These are phyloP conservation scores for Columba livia DNA, from an alignment of 2,113 vertebrate species.

Conservation along the genomic window DNA sequence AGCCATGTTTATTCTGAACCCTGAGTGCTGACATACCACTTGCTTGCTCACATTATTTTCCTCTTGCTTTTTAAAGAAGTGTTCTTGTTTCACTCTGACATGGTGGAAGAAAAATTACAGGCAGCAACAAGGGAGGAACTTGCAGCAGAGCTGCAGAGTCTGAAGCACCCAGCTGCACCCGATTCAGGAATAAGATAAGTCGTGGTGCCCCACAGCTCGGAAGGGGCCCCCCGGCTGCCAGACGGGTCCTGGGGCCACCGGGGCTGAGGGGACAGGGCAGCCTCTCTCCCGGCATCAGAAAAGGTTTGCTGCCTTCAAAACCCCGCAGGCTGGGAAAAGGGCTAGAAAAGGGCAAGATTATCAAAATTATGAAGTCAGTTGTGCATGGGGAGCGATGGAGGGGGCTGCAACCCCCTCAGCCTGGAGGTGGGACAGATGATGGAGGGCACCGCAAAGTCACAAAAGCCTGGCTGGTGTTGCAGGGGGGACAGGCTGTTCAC, in stretches of 20 bases:
- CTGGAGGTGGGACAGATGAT: not conserved
- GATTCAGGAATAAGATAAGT: not conserved
- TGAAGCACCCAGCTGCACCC: not conserved
- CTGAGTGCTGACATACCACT: not conserved
- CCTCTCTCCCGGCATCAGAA: not conserved
- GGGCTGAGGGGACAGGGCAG: not conserved
- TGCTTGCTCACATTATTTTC: slow-evolving; percentile 27
- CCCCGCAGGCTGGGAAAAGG: fast-evolving
- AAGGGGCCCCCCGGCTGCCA: not conserved
- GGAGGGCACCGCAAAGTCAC: not conserved
- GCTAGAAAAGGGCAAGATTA: not conserved
- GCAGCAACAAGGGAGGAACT: not conserved
- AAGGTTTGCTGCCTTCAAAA: not conserved
- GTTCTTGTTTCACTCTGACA: slow-evolving; percentile 47
- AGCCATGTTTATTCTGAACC: not conserved
- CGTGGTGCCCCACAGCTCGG: not conserved
- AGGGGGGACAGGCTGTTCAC: fast-evolving
- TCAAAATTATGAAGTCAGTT: fast-evolving
- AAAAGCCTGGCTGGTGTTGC: fast-evolving
- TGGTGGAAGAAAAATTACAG: not conserved
- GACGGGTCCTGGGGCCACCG: fast-evolving
- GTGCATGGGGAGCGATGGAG: fast-evolving
- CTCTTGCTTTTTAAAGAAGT: slow-evolving; percentile 51
- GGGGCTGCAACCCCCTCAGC: fast-evolving
- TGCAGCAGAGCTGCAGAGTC: not conserved